Base-by-base conservation (phyloP, 2,113 vertebrate species). In the Grammomys dolichurus region DNA sequence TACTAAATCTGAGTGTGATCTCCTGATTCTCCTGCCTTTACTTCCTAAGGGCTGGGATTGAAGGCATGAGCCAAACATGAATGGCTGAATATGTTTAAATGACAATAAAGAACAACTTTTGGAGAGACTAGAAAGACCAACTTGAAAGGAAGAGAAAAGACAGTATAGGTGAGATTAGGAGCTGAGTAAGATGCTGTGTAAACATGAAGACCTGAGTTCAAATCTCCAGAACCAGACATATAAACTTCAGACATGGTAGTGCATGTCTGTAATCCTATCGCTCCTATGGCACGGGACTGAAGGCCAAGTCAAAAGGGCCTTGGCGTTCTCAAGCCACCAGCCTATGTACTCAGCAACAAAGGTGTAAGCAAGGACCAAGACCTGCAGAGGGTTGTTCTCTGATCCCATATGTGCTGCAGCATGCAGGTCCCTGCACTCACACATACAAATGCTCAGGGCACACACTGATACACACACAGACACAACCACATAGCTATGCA, bases 121-220 rank as follows among this genome's bases (percentile, higher is more conserved):
- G 76, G 33, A 58, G 54, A 56, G 36, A 90, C 36, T 20, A 58
- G 28, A 92, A 91, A 84, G 56, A 73, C 48, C n/a, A 91, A 94
- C n/a, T 89, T 56, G 43, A 80, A 91, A 97, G 43, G 48, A 91
- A 96, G 8, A 93, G 75, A 86, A 93, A 31, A 91, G 48, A 88
- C 24, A 16, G 20, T 31, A 75, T 3, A 90, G 20, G 31, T 13
- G 94, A 80, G 54, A 86, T 51, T 84, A 93, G 78, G n/a, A 40
- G 40, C 40, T 94, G 91, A 96, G 31, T 58, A 36, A 80, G 56
- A 85, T 65, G 26, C 60, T 31, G 14, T 65, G 60, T 63, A 65
- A 46, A 85, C 82, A 85, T 28, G 24, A 80, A 65, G 40, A 46
- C 16, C n/a, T 10, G 22, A 46, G 40, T 54, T 13, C 19, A 36